Evolutionary conservation across 2,113 vertebrate genomes (phyloP), one percentile per base, ranked within the genome.

Genomic region (Ceyx margarethae): DNA sequence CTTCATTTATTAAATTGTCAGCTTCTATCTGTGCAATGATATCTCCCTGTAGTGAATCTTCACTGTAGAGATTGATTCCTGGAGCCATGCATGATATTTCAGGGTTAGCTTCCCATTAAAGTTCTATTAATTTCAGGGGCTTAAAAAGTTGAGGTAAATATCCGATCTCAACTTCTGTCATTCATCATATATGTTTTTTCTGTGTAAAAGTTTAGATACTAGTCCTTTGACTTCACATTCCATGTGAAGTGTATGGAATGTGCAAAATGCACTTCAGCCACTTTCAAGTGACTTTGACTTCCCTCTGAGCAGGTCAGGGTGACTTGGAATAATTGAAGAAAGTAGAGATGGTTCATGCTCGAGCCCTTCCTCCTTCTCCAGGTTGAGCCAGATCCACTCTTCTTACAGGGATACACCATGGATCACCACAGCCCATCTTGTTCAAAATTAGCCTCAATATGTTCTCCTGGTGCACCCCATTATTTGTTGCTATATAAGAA

Each of bases 1-100:
- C 72, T 92, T 77, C 82, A 83, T 91, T 91, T 89, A 74, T 89
- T 87, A 87, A 82, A 90, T 89, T 82, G 85, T 77, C 85, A 83
- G 72, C 60, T 45, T 67, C 87, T 90, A 18, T 33, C 81, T 89
- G n/a, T 93, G 85, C 79, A 69, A n/a, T 0, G 13, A 81, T 87
- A 71, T 50, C 22, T 62, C 45, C 43, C 62, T 4, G n/a, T 5
- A 57, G 69, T 16, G 75, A 80, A 62, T 77, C 54, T 69, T 54
- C 54, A 16, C 71, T 67, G 6, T 31, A 75, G 64, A 74, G 42
- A 28, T 42, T 73, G 57, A 72, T 48, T 92, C 77, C 58, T 80
- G 79, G 56, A 80, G 46, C 51, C 0, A 3, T n/a, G 28, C 10
- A 3, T 67, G 75, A 9, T 58, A 51, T 72, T 80, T 72, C 35